Base-by-base conservation (phyloP, 2,888 invertebrate genomes). In the Drosophila monieri region DNA sequence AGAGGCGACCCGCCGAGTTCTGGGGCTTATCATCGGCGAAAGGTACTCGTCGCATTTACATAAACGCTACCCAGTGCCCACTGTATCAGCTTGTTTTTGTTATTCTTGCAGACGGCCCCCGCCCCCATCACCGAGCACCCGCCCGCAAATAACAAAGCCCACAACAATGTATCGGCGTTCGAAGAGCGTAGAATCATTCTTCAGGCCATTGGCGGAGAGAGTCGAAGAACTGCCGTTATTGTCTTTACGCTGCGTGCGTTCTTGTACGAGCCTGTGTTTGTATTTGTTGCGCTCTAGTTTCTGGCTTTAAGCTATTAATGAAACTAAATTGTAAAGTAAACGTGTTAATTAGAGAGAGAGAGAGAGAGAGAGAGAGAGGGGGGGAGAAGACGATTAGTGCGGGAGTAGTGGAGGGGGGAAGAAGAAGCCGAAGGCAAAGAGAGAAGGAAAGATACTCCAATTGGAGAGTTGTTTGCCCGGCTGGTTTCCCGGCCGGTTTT, bases 401-500 rank as follows among this genome's bases (percentile, higher is more conserved):
- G 18, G 1, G 18, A 21, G 14, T 14, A 66, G 66, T 15, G 44
- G 61, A 14, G 39, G 23, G 15, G 39, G 23, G 15, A 21, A 46
- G 43, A 84, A 69, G 74, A 88, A 74, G 61, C 65, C 62, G 72
- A 61, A 46, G 51, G 49, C 25, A 27, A 44, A 30, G 37, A 41
- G 46, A 66, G 69, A 62, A 66, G 74, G 80, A 77, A 78, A 25
- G 30, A 47, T 25, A 88, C 86, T 88, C 86, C 86, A 80, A 86
- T 88, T 83, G 84, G 84, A 43, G 43, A 85, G 86, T 79, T 86
- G 80, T 80, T 88, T 83, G 69, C 65, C 48, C 65, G 32, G 64
- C 48, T 62, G 32, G 58, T 84, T 88, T 81, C 79, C 88, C 88
- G 80, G 80, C 87, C 80, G 84, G 87, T 86, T 81, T 86, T 84